phyloP scores from a whole-genome alignment of 2,888 invertebrate genomes.

The Sinopyrophorus schimmeli region DNA sequence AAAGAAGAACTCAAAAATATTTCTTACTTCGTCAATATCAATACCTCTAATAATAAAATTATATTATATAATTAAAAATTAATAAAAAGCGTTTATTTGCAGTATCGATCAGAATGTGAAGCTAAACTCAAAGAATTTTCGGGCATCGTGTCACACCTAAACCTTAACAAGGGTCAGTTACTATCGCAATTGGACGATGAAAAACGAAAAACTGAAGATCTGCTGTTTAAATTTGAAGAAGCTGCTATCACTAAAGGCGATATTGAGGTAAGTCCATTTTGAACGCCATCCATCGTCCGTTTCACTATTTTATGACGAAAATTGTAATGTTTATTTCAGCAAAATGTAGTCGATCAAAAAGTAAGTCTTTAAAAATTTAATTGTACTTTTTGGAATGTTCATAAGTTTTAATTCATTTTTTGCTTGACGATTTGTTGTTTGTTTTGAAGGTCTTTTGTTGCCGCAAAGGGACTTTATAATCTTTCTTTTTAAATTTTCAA shows the following conservation, averaged over 20 bases:
- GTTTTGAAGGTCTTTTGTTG: too few species aligned
- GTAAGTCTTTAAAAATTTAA: slow-evolving; percentile 52
- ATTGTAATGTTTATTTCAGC: slow-evolving; percentile 50
- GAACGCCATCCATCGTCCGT: neutral
- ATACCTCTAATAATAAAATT: too few species aligned
- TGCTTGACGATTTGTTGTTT: too few species aligned
- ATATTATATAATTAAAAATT: too few species aligned
- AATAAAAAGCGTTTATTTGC: too few species aligned
- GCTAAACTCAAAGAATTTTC: slow-evolving; percentile 62
- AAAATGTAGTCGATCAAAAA: slow-evolving; percentile 55
- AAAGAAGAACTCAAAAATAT: too few species aligned
- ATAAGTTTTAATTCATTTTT: too few species aligned
- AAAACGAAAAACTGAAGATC: slow-evolving; percentile 81
- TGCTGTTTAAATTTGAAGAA: slow-evolving; percentile 90
- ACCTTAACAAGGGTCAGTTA: slow-evolving; percentile 61
- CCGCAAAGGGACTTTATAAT: too few species aligned
- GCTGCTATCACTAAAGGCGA: slow-evolving; percentile 88
- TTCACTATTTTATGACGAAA: neutral
- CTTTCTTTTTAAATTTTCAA: too few species aligned
- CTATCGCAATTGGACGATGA: slow-evolving; percentile 74
- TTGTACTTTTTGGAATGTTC: too few species aligned
- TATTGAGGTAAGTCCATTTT: slow-evolving; percentile 70
- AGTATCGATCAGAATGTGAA: slow-evolving; percentile 62
- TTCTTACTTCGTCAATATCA: too few species aligned
- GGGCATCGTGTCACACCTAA: slow-evolving; percentile 58